Conservation (phyloP, 92 coral and sea anemone genomes). For the Actinernus sp. region DNA sequence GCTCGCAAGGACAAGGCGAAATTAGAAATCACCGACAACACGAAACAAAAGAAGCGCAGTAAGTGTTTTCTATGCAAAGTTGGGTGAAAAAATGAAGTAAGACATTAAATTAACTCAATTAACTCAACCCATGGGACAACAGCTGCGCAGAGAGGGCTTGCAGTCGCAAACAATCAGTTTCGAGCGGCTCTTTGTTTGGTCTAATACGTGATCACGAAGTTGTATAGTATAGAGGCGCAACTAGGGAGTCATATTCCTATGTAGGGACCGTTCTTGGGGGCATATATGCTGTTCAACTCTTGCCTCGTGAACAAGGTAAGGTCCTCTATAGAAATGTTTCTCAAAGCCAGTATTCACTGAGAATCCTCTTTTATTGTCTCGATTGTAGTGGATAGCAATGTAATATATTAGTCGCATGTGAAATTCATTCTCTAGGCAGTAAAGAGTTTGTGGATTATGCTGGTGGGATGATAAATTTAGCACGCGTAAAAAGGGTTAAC, state of each 20-base stretch:
- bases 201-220: constrained; percentile 64
- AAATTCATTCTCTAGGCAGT: no score
- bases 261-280: background rate
- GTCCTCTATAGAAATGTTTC: background rate
- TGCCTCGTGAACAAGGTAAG: constrained; percentile 1
- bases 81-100: constrained; percentile 72
- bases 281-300: background rate
- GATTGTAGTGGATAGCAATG: no score
- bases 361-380: no score
- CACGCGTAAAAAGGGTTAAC: no score
- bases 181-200: constrained; percentile 79
- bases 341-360: background rate
- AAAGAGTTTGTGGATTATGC: no score
- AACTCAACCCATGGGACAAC: constrained; percentile 73
- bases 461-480: no score
- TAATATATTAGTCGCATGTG: no score
- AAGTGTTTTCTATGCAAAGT: constrained; percentile 81
- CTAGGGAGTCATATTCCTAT: background rate
- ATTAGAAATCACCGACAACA: constrained; percentile 84
- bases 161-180: constrained; percentile 77
- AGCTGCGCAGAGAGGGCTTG: constrained; percentile 70
- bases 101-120: constrained; percentile 92
- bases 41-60: constrained; percentile 79
- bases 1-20: constrained; percentile 80
- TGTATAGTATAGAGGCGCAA: constrained; percentile 33